Base-by-base conservation (phyloP, 2,888 invertebrate genomes). In the Drosophila melanosoma region DNA sequence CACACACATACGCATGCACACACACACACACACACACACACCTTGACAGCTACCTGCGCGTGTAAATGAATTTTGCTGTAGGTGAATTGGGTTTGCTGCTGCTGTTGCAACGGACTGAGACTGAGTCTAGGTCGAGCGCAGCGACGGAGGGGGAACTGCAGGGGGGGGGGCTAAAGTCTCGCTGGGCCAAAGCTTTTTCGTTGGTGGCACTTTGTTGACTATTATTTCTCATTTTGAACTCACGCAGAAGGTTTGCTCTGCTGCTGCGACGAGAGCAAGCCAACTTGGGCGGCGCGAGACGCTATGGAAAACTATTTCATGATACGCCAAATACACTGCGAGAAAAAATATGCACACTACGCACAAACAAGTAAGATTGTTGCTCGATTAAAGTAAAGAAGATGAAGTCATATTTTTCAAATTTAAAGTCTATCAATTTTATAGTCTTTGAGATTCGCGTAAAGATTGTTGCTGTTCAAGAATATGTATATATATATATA, bases 191-290 rank as follows among this genome's bases (percentile, higher is more conserved):
- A 89, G 87, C 84, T 82, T 89, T 83, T 83, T 83, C 70, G 73
- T 85, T 84, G 83, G 75, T 87, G 83, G 76, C 89, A 87, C 88
- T 85, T 82, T 80, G 87, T 89, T 87, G 84, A 83, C 87, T 87
- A 89, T 85, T 89, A 85, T 85, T 89, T 85, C 87, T 89, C 85
- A 85, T 85, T 85, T 83, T 78, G 66, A 77, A 54, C 64, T 73
- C 69, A 72, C 67, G 64, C 64, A 69, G 56, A 29, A 56, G 29
- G 56, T 26, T 56, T 56, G 56, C 29, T 29, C 29, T 26, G 26
- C 26, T 26, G 23, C 54, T 29, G 57, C 40, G 53, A 36, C 51
- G 51, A 53, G 42, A 52, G 49, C 51, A 26, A 52, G 48, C 65
- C 65, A 51, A 62, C 61, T 66, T 69, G 69, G 59, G 49, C 26